Percentiles rank a stretch among this genome's conserved stretches.
These are phyloP conservation scores for Araneus ventricosus DNA, from an alignment of 1,140 invertebrate species.

Conservation along the genomic window DNA sequence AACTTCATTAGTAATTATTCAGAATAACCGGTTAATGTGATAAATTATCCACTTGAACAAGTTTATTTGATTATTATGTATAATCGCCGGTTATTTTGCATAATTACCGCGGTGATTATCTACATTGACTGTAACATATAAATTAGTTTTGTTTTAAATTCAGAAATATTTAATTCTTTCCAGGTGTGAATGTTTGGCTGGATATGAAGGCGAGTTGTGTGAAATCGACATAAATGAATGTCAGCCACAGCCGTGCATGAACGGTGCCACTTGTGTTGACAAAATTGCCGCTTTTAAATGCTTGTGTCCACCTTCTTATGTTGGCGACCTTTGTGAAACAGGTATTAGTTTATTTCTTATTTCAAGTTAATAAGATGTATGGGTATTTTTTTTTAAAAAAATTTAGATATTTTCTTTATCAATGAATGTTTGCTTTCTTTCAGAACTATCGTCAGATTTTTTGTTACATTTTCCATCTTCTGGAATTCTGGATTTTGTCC, in stretches of 20 bases:
- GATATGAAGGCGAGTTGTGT: constrained; percentile 87
- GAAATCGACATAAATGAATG: constrained; percentile 94
- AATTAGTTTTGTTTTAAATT: too few relatives aligned
- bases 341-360: constrained; percentile 34
- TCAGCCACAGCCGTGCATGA: constrained; percentile 87
- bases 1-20: too few relatives aligned
- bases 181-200: constrained; percentile 82
- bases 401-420: background rate
- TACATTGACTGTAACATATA: too few relatives aligned
- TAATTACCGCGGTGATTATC: too few relatives aligned
- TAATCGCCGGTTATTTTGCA: too few relatives aligned
- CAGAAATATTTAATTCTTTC: constrained; percentile 65
- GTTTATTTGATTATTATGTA: too few relatives aligned
- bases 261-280: constrained; percentile 89
- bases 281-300: constrained; percentile 88
- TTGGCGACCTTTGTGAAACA: constrained; percentile 88
- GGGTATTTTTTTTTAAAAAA: background rate
- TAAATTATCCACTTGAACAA: too few relatives aligned
- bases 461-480: constrained; percentile 82
- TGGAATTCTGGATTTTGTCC: constrained; percentile 82
- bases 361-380: background rate
- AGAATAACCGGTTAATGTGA: too few relatives aligned
- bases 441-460: constrained; percentile 79
- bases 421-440: background rate
- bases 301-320: constrained; percentile 86